Evolutionary conservation across 2,888 invertebrate genomes (phyloP).

Genomic region (Leucania comma): DNA sequence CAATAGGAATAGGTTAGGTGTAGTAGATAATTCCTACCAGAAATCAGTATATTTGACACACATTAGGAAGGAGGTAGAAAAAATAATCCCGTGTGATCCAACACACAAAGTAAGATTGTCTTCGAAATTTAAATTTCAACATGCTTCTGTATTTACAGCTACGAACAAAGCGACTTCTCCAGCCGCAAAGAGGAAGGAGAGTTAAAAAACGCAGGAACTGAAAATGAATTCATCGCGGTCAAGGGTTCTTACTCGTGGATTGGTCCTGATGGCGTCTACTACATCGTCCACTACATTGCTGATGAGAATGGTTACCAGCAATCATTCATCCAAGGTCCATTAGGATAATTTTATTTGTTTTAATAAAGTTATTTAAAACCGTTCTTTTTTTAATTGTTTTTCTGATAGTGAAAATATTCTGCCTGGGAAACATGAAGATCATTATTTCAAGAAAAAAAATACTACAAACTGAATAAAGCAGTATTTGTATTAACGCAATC

Average conservation of each 20-base stretch:
- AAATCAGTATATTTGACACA: too few relatives aligned
- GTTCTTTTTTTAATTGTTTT: too few relatives aligned
- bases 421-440: too few relatives aligned
- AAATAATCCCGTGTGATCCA: too few relatives aligned
- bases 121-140: not conserved
- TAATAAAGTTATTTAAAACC: too few relatives aligned
- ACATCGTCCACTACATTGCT: slow-evolving; percentile 87
- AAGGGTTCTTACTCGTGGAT: slow-evolving; percentile 87
- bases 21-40: too few relatives aligned
- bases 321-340: slow-evolving; percentile 59
- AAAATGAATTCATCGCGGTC: slow-evolving; percentile 87
- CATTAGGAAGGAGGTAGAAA: too few relatives aligned
- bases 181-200: slow-evolving; percentile 87
- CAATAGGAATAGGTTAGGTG: not conserved
- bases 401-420: too few relatives aligned
- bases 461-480: too few relatives aligned
- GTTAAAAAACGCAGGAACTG: slow-evolving; percentile 87
- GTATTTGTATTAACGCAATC: too few relatives aligned
- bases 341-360: too few relatives aligned
- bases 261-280: slow-evolving; percentile 85
- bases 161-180: slow-evolving; percentile 88
- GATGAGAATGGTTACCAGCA: slow-evolving; percentile 91
- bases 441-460: too few relatives aligned
- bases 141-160: slow-evolving; percentile 72
- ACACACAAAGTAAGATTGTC: not conserved